Base-by-base conservation (phyloP, 2,888 invertebrate species). In the Furcula furcula region DNA sequence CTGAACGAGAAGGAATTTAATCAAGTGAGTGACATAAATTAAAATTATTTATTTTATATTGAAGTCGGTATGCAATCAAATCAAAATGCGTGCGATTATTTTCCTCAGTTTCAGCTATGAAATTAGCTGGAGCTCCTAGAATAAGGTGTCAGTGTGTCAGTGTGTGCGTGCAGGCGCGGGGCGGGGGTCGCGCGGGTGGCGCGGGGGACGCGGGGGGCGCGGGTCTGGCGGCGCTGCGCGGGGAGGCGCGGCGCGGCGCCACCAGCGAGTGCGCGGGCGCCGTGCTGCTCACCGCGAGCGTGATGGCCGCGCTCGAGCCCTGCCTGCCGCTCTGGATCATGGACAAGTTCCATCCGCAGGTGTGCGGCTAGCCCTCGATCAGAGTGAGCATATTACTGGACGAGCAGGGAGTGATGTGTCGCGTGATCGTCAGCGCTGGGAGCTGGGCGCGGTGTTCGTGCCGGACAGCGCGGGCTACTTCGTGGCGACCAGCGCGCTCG, bases 221-320 rank as follows among this genome's bases (percentile, higher is more conserved):
- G 25, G 36, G 40, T 21, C 34, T 23, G 43, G 44, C 22, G 36
- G 34, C 40, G 35, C 40, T 38, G 22, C 33, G 40, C 9, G 38
- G 37, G 20, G 37, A 43, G 42, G 58, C 49, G 44, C 56, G 58
- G 35, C 52, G 64, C 39, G 61, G 66, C 18, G 58, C 65, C 9
- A 60, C 67, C 13, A 57, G 66, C 11, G 74, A 76, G 25, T 76
- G 79, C 56, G 84, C 81, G 4, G 84, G 82, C 43, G 75, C 80
- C 36, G 77, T 85, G 52, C 63, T 82, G 48, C 65, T 78, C 40
- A 79, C 82, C 42, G 83, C 86, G n/a, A 44, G 72, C 58, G 84
- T 80, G 12, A 77, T 85, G 82, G 85, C 85, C 2, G 76, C 86
- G 40, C 69, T 85, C n/a, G 86, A 85, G 71, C 84, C 86, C 7